Evolutionary conservation across 64 coral and sea anemone genomes (phyloP).

Genomic region (Anthopleura sola): DNA sequence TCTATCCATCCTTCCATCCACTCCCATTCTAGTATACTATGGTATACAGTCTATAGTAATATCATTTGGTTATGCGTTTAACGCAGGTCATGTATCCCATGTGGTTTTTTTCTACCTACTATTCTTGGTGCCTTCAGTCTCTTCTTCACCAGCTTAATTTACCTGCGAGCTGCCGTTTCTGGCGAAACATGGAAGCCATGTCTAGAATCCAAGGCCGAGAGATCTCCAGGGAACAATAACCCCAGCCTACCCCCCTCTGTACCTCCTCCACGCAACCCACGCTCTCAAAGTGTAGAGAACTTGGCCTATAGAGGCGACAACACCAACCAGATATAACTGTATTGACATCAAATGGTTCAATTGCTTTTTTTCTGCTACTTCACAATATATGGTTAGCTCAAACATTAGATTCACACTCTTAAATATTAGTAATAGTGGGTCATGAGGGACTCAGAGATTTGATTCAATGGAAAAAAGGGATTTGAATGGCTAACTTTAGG

Average conservation of each 20-base stretch:
- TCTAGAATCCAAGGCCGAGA: slow-evolving; percentile 30
- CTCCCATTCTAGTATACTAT: background rate
- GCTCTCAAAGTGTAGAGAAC: slow-evolving; percentile 62
- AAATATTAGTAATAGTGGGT: background rate
- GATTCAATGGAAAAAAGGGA: background rate
- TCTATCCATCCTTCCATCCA: background rate
- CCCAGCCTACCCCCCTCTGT: slow-evolving; percentile 65
- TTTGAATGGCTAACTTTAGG: too few species aligned
- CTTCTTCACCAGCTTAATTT: slow-evolving; percentile 94
- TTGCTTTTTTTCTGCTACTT: background rate
- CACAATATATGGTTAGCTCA: background rate
- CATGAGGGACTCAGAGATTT: background rate
- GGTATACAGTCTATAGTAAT: background rate
- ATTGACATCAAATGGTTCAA: background rate
- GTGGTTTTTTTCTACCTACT: slow-evolving; percentile 84
- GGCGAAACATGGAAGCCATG: slow-evolving; percentile 97
- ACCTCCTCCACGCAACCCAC: slow-evolving; percentile 75
- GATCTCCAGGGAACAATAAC: background rate
- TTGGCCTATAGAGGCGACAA: slow-evolving; percentile 36
- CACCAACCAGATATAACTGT: slow-evolving; percentile 1
- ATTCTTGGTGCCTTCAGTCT: slow-evolving; percentile 86
- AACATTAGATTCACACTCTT: background rate
- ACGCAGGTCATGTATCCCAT: slow-evolving; percentile 68
- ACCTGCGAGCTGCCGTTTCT: slow-evolving; percentile 89
- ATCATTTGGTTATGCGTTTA: background rate